Evolutionary conservation across 2,888 invertebrate species (phyloP).

Genomic region (Drosophila pseudotakahashii): DNA sequence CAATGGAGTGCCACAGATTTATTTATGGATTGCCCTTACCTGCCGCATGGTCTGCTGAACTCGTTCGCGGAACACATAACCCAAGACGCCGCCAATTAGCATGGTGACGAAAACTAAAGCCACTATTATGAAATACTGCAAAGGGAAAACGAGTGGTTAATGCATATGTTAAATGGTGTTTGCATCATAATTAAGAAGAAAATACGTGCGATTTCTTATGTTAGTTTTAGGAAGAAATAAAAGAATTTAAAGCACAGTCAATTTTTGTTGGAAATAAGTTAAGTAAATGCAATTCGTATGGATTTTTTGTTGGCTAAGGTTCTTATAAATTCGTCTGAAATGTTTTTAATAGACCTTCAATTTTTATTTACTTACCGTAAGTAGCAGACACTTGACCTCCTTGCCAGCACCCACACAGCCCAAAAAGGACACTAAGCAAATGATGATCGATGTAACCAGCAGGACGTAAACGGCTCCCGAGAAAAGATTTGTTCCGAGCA

Average conservation of each 20-base stretch:
- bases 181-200: neutral
- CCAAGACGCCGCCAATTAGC: slow-evolving; percentile 95
- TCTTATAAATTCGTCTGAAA: too few species aligned
- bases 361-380: slow-evolving; percentile 88
- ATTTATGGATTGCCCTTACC: slow-evolving; percentile 56
- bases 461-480: slow-evolving; percentile 94
- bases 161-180: slow-evolving; percentile 24
- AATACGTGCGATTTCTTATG: neutral
- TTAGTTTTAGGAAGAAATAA: too few species aligned
- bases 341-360: too few species aligned
- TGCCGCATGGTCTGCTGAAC: slow-evolving; percentile 90
- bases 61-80: slow-evolving; percentile 95
- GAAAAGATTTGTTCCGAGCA: slow-evolving; percentile 94
- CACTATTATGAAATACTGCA: slow-evolving; percentile 94
- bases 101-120: slow-evolving; percentile 95
- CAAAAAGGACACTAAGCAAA: slow-evolving; percentile 93
- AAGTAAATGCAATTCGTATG: too few species aligned
- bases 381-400: slow-evolving; percentile 96
- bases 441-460: slow-evolving; percentile 91
- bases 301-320: too few species aligned
- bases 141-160: slow-evolving; percentile 34
- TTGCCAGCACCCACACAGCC: slow-evolving; percentile 97
- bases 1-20: neutral
- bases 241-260: too few species aligned
- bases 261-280: too few species aligned